Evolutionary conservation across 2,113 vertebrate genomes (phyloP).

Genomic region (Daboia siamensis): DNA sequence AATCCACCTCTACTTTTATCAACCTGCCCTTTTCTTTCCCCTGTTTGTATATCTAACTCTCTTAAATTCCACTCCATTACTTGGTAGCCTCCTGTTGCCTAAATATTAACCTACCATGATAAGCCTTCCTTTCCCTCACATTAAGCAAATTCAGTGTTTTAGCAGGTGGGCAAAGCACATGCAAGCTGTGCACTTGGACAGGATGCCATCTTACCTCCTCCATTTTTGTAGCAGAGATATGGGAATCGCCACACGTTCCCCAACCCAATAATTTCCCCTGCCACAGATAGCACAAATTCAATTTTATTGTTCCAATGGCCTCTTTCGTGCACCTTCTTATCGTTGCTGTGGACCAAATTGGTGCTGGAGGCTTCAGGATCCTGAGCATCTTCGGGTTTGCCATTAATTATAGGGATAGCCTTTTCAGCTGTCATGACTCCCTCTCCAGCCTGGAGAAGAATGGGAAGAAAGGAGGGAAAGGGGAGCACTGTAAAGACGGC

Average conservation of each 20-base stretch:
- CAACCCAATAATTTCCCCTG: slow-evolving; percentile 96
- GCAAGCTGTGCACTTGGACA: slow-evolving; percentile 17
- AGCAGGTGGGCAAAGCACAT: neutral
- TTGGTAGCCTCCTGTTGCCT: neutral
- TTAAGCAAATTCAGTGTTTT: neutral
- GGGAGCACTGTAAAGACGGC: neutral
- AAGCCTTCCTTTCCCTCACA: neutral
- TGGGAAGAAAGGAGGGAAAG: slow-evolving; percentile 1
- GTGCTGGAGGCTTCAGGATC: slow-evolving; percentile 84
- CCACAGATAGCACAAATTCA: slow-evolving; percentile 96
- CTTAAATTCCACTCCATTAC: neutral
- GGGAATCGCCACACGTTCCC: slow-evolving; percentile 99
- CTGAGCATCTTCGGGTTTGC: slow-evolving; percentile 88
- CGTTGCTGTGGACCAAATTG: slow-evolving; percentile 74
- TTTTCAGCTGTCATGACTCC: slow-evolving; percentile 96
- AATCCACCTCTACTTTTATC: neutral
- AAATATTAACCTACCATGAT: neutral
- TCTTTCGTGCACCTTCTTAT: slow-evolving; percentile 88
- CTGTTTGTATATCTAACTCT: neutral
- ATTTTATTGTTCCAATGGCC: slow-evolving; percentile 99
- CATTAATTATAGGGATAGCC: slow-evolving; percentile 90
- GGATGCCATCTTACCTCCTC: slow-evolving; percentile 84
- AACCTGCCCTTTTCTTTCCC: too few relatives aligned
- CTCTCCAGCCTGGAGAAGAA: slow-evolving; percentile 69
- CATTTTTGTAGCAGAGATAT: slow-evolving; percentile 99